Conservation (phyloP, 2,113 vertebrate genomes). For the Furnarius figulus region DNA sequence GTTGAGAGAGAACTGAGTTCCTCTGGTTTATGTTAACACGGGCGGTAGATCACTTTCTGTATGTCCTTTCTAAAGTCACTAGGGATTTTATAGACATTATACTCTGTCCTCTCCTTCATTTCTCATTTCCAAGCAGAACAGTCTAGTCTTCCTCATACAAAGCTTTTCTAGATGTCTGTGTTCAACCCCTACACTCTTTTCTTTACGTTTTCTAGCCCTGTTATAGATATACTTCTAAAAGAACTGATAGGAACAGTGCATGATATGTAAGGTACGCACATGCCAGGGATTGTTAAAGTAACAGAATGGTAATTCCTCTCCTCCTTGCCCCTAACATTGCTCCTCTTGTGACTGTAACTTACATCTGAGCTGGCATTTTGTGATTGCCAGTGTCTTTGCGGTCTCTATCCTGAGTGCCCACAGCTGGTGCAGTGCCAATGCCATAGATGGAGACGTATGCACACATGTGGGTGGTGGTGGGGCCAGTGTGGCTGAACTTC, state of each 20-base stretch:
- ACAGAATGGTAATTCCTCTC: not conserved
- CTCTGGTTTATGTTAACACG: fast-evolving
- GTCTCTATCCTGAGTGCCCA: not conserved
- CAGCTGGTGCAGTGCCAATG: too few relatives aligned
- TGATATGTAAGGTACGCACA: not conserved
- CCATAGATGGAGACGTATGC: not conserved
- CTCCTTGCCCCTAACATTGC: not conserved
- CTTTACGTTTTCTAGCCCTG: not conserved
- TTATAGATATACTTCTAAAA: not conserved
- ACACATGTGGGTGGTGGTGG: fast-evolving
- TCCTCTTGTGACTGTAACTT: not conserved
- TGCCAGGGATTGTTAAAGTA: not conserved
- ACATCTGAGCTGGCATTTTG: not conserved
- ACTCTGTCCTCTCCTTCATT: not conserved
- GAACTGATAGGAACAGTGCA: not conserved
- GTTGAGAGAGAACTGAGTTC: not conserved
- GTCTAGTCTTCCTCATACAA: not conserved
- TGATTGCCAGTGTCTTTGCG: not conserved
- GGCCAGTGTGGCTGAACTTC: fast-evolving
- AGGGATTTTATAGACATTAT: not conserved
- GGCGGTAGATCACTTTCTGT: not conserved
- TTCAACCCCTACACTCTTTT: not conserved
- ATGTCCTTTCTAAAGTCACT: not conserved
- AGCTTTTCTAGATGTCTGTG: not conserved
- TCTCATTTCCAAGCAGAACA: not conserved